phyloP scores from a whole-genome alignment of 2,888 invertebrate species.

The Volucella zonaria region DNA sequence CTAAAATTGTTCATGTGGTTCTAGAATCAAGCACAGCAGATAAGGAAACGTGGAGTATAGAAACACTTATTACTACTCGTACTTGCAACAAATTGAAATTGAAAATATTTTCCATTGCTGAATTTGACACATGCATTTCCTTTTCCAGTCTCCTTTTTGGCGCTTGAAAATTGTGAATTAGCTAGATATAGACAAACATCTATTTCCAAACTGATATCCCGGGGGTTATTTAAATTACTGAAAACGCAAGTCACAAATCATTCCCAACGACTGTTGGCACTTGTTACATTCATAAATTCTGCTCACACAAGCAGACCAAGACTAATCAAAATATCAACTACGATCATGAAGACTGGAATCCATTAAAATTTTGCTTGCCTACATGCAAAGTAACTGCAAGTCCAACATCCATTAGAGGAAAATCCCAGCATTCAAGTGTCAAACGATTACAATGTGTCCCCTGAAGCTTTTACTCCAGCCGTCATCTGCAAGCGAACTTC shows the following conservation, averaged over 20 bases:
- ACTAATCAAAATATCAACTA: slow-evolving; percentile 6
- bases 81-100: too few species aligned
- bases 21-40: too few species aligned
- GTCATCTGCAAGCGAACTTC: slow-evolving; percentile 3
- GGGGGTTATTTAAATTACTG: not conserved
- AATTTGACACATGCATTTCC: too few species aligned
- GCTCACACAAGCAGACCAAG: not conserved
- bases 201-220: too few species aligned
- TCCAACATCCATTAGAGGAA: not conserved
- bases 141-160: too few species aligned
- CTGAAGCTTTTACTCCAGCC: slow-evolving; percentile 6
- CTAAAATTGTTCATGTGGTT: too few species aligned
- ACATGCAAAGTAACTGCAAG: not conserved
- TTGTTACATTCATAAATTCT: not conserved
- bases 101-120: too few species aligned
- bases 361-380: not conserved
- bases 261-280: not conserved
- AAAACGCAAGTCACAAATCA: not conserved
- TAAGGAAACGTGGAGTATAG: too few species aligned
- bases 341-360: not conserved
- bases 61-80: too few species aligned
- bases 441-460: not conserved
- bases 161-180: too few species aligned
- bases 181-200: too few species aligned
- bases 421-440: slow-evolving; percentile 6